Percentiles rank a stretch among this genome's conserved stretches.
Evolutionary conservation across 2,113 vertebrate species (phyloP).

Genomic region (Scartelaos histophorus): DNA sequence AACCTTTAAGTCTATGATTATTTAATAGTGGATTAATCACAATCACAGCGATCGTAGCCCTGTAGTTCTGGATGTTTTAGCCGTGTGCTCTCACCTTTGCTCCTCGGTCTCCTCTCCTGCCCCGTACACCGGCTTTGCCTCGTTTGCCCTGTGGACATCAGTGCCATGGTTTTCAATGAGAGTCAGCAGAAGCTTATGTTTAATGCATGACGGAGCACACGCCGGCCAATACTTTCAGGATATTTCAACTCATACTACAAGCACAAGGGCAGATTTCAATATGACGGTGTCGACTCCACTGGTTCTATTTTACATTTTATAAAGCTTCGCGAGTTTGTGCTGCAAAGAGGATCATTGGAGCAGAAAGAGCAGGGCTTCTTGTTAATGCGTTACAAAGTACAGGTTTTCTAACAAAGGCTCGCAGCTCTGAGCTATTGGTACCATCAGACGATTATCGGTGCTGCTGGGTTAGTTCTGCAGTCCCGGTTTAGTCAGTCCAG

Average conservation of each 20-base stretch:
- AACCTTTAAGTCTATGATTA: too few species aligned
- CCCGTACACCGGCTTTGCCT: slow-evolving; percentile 80
- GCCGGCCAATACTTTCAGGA: slow-evolving; percentile 1
- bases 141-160: slow-evolving; percentile 78
- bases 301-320: not conserved
- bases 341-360: not conserved
- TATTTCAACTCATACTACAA: not conserved
- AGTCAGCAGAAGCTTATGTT: slow-evolving; percentile 23
- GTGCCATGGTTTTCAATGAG: slow-evolving; percentile 35
- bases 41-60: too few species aligned
- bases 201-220: slow-evolving; percentile 29
- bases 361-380: not conserved
- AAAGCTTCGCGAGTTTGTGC: not conserved
- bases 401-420: not conserved
- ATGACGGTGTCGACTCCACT: not conserved
- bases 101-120: slow-evolving; percentile 77
- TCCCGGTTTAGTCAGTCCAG: not conserved
- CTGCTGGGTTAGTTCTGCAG: not conserved
- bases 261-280: not conserved
- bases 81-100: slow-evolving; percentile 76
- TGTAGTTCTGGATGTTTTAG: not conserved
- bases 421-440: not conserved
- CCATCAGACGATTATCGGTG: too few species aligned
- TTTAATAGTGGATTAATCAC: too few species aligned
- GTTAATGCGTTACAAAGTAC: not conserved